Evolutionary conservation across 2,797 vertebrate species (phyloP).

Genomic region (Oreortyx pictus): DNA sequence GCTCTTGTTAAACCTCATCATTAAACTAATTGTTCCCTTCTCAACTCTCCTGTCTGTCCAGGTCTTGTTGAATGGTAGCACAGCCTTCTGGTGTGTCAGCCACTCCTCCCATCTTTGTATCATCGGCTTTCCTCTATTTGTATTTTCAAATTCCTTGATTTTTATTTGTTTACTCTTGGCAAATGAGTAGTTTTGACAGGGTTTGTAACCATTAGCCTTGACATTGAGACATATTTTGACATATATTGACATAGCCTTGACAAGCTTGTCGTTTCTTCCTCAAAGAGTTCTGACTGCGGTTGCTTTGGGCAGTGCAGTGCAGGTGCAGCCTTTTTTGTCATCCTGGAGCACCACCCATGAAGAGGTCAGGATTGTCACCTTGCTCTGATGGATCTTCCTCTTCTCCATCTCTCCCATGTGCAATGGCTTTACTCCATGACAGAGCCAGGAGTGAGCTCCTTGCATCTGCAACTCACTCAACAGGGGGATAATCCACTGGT

Average conservation of each 20-base stretch:
- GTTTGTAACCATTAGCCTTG: neutral
- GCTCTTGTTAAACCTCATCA: too few relatives aligned
- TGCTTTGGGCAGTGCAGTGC: neutral
- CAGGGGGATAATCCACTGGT: neutral
- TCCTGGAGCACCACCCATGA: neutral
- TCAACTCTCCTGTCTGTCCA: too few relatives aligned
- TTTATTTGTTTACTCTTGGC: neutral
- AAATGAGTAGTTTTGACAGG: slow-evolving; percentile 8
- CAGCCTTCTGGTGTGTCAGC: too few relatives aligned
- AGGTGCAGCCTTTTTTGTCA: neutral
- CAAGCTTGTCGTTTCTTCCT: neutral
- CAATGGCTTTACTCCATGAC: neutral
- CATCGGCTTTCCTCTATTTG: too few relatives aligned
- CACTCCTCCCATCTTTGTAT: too few relatives aligned
- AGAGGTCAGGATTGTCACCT: neutral
- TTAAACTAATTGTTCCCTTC: too few relatives aligned
- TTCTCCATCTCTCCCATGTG: neutral
- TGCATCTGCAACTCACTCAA: neutral
- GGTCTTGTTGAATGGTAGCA: too few relatives aligned
- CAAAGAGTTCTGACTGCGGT: neutral
- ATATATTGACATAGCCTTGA: too few relatives aligned
- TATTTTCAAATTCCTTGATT: neutral
- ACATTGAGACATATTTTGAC: too few relatives aligned
- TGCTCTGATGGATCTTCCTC: neutral
- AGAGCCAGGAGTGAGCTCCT: neutral